Evolutionary conservation across 2,113 vertebrate species (phyloP).

Genomic region (Nothocercus julius): DNA sequence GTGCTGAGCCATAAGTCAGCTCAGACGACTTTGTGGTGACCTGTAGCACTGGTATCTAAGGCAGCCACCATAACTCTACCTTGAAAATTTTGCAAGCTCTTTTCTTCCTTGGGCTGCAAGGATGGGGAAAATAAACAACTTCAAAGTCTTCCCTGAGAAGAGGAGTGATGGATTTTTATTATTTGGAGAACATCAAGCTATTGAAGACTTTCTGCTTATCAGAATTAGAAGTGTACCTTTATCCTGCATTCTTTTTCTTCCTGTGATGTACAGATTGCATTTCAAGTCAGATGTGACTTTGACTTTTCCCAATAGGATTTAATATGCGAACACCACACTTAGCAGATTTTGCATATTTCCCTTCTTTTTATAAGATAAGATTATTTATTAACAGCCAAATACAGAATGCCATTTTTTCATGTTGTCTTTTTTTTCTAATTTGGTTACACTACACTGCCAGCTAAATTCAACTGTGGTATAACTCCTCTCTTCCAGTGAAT

Average conservation of each 20-base stretch:
- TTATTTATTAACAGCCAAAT: not conserved
- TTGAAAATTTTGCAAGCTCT: not conserved
- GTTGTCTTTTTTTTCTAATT: not conserved
- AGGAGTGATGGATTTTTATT: not conserved
- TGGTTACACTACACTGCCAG: not conserved
- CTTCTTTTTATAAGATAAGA: not conserved
- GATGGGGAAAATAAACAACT: slow-evolving; percentile 1
- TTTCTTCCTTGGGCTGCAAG: not conserved
- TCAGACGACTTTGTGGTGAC: not conserved
- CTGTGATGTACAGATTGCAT: not conserved
- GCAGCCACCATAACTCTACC: not conserved
- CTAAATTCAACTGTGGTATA: not conserved
- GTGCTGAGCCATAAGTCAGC: not conserved
- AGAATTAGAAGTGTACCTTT: slow-evolving; percentile 12
- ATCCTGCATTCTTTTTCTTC: not conserved
- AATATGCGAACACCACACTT: rapidly evolving
- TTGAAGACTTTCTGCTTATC: slow-evolving; percentile 9
- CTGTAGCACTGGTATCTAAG: not conserved
- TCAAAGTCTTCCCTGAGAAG: not conserved
- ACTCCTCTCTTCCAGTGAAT: not conserved
- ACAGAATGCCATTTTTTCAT: not conserved
- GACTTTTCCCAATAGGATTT: not conserved
- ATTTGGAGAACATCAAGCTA: slow-evolving; percentile 20
- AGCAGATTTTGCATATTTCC: not conserved
- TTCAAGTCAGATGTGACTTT: not conserved